phyloP scores from a whole-genome alignment of 1,140 invertebrate species.

The Melanaphis sacchari region DNA sequence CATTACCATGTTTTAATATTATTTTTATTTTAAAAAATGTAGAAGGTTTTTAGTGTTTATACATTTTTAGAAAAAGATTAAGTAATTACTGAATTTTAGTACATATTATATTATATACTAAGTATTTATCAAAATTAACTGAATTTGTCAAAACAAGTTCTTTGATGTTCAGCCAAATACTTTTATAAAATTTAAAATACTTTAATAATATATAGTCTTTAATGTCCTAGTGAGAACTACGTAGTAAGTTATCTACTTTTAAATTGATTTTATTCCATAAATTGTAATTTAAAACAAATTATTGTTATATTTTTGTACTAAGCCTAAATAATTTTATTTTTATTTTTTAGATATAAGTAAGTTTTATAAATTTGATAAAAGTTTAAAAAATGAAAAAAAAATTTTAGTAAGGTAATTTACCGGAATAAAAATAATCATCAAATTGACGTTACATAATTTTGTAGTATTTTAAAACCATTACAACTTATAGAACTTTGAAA shows the following conservation, averaged over 20 bases:
- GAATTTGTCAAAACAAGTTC: background rate
- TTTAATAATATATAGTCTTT: background rate
- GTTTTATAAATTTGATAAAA: background rate
- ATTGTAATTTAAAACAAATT: background rate
- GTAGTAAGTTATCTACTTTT: background rate
- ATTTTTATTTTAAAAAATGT: background rate
- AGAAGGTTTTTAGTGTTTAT: too few species aligned
- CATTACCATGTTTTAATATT: background rate
- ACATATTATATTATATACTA: background rate
- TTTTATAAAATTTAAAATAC: background rate
- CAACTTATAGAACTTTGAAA: background rate
- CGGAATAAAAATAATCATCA: background rate
- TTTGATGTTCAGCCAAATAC: background rate
- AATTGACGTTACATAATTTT: background rate
- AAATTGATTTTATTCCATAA: background rate
- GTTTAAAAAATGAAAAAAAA: background rate
- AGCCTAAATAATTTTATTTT: too few species aligned
- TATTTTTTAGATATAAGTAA: background rate
- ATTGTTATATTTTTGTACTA: too few species aligned
- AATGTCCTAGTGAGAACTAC: background rate
- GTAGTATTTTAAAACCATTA: constrained; percentile 11
- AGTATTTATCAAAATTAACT: background rate
- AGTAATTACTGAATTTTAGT: background rate
- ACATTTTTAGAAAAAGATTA: background rate
- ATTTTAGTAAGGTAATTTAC: background rate